phyloP scores from a whole-genome alignment of 2,888 invertebrate genomes.

The Limnephilus marmoratus region DNA sequence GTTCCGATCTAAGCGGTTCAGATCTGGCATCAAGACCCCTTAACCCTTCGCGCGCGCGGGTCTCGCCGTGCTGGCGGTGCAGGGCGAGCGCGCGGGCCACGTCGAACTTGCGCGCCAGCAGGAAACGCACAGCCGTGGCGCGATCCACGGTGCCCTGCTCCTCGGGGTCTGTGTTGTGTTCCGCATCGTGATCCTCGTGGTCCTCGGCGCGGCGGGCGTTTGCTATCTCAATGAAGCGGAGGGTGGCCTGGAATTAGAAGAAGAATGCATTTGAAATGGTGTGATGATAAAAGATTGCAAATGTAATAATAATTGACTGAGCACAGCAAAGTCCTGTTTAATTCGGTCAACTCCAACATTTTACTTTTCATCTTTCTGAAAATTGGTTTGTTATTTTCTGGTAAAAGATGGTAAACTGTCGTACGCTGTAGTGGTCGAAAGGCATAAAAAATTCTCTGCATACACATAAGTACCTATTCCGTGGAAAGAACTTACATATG shows the following conservation, averaged over 20 bases:
- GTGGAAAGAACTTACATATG: no score
- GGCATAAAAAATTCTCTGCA: no score
- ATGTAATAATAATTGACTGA: no score
- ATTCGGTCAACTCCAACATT: no score
- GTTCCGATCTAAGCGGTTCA: constrained; percentile 90
- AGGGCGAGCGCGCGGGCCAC: constrained; percentile 91
- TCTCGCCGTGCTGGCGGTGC: constrained; percentile 95
- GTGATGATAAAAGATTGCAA: constrained; percentile 64
- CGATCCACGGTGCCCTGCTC: constrained; percentile 79
- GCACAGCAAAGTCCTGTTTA: no score
- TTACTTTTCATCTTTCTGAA: no score
- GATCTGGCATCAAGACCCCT: constrained; percentile 88
- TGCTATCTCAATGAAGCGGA: constrained; percentile 87
- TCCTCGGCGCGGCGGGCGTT: constrained; percentile 74
- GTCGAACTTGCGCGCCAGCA: constrained; percentile 96
- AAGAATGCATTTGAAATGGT: background rate
- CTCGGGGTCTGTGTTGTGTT: constrained; percentile 70
- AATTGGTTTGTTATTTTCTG: no score
- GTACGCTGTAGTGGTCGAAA: no score
- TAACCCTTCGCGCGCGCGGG: constrained; percentile 91
- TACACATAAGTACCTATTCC: no score
- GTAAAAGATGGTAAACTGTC: no score
- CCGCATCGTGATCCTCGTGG: background rate
- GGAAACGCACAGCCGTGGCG: constrained; percentile 94
- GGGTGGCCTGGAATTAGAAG: constrained; percentile 82